Percentiles rank a stretch among this genome's conserved stretches.
Conservation (phyloP, 1,140 invertebrate species). For the Drosophila lacteicornis region DNA sequence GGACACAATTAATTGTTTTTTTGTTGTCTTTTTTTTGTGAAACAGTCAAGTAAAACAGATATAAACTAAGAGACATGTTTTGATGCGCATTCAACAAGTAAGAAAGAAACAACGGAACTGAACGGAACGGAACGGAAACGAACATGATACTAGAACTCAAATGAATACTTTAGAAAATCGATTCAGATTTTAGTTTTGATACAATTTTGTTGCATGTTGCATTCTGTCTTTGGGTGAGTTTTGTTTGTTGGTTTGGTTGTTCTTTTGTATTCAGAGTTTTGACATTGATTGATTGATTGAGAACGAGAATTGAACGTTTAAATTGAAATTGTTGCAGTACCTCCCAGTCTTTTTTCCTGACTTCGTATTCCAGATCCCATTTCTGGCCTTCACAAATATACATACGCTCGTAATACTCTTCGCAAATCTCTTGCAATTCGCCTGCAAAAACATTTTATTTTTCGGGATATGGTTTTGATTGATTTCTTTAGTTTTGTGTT, state of each 20-base stretch:
- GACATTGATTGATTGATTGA: conserved; percentile 57
- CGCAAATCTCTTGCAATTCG: conserved; percentile 92
- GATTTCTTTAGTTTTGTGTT: conserved; percentile 21
- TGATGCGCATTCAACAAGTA: conserved; percentile 56
- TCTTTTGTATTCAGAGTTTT: conserved; percentile 69
- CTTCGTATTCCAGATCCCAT: conserved; percentile 99
- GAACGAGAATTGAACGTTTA: conserved; percentile 53
- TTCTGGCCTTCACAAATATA: conserved; percentile 98
- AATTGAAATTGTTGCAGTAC: conserved; percentile 88
- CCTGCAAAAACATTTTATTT: conserved; percentile 80
- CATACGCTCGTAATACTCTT: conserved; percentile 98
- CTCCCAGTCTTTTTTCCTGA: conserved; percentile 99
- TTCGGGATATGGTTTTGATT: conserved; percentile 49
- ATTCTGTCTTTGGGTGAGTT: conserved; percentile 51
- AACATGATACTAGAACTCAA: conserved; percentile 57
- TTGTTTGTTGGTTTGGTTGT: conserved; percentile 49
- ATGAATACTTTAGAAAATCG: conserved; percentile 53
- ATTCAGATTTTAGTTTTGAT: conserved; percentile 46
- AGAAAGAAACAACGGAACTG: conserved; percentile 52
- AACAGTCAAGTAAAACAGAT: conserved; percentile 50
- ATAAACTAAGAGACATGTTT: conserved; percentile 46
- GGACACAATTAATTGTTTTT: neutral
- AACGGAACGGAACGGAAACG: conserved; percentile 49
- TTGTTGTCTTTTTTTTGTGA: conserved; percentile 10
- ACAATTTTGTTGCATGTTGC: conserved; percentile 49